Percentiles rank a stretch among this genome's conserved stretches.
These are phyloP conservation scores for Drosophila quinaria DNA, from an alignment of 2,888 invertebrate species.

Conservation along the genomic window DNA sequence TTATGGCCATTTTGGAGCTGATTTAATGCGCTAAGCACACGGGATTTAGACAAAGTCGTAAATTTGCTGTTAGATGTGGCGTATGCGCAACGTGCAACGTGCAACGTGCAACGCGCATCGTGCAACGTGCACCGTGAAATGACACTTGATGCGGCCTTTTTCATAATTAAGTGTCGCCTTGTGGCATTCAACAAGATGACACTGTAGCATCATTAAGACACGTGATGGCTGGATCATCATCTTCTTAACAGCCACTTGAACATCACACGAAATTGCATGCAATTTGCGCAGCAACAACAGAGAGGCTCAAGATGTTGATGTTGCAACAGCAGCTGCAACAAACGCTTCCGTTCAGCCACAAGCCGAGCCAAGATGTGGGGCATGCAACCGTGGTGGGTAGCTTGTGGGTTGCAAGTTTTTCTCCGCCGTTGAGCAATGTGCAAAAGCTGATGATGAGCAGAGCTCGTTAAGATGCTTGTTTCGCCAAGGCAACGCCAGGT, in stretches of 20 bases:
- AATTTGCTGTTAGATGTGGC: slow-evolving; percentile 59
- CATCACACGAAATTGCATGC: slow-evolving; percentile 77
- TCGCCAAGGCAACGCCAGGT: slow-evolving; percentile 49
- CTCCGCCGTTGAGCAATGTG: slow-evolving; percentile 52
- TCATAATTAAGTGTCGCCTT: slow-evolving; percentile 74
- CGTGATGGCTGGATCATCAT: slow-evolving; percentile 58
- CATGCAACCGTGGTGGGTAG: slow-evolving; percentile 8
- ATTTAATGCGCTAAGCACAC: slow-evolving; percentile 75
- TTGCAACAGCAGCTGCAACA: slow-evolving; percentile 40
- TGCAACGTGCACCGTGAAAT: slow-evolving; percentile 25
- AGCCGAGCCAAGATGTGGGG: slow-evolving; percentile 33
- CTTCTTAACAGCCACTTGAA: slow-evolving; percentile 76
- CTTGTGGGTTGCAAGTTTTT: slow-evolving; percentile 44
- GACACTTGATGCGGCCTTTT: slow-evolving; percentile 67
- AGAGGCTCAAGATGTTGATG: slow-evolving; percentile 36
- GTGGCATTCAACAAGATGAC: slow-evolving; percentile 47
- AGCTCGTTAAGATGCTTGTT: slow-evolving; percentile 61
- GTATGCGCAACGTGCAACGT: slow-evolving; percentile 31
- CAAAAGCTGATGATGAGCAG: slow-evolving; percentile 46
- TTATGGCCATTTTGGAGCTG: slow-evolving; percentile 76
- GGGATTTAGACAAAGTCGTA: slow-evolving; percentile 70
- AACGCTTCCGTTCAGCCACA: slow-evolving; percentile 41
- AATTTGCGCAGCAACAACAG: slow-evolving; percentile 70
- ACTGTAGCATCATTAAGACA: slow-evolving; percentile 77
- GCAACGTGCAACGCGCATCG: not conserved